Conservation (phyloP, 2,888 invertebrate species). For the Drosophila helvetica region DNA sequence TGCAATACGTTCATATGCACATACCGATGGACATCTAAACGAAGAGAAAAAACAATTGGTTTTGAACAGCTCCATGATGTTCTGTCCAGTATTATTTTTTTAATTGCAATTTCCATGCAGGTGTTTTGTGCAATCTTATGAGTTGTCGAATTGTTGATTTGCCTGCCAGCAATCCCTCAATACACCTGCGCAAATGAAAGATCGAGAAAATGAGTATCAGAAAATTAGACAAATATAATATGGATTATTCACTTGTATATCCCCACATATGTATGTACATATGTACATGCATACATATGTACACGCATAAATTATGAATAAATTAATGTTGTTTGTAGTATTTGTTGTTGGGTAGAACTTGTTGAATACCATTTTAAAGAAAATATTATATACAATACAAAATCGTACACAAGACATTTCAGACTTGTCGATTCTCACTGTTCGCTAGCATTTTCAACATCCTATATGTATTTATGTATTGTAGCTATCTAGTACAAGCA, state of each 20-base stretch:
- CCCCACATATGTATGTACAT: conserved; percentile 2
- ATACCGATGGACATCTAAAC: too few relatives aligned
- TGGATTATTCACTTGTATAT: conserved; percentile 6
- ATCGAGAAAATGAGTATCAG: conserved; percentile 14
- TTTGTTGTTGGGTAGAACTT: conserved; percentile 26
- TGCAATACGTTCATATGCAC: not conserved
- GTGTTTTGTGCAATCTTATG: not conserved
- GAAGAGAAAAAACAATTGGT: not conserved
- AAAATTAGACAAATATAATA: conserved; percentile 21
- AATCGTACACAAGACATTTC: not conserved
- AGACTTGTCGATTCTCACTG: conserved; percentile 1
- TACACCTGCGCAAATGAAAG: not conserved
- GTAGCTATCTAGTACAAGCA: conserved; percentile 6
- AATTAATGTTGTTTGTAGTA: conserved; percentile 3
- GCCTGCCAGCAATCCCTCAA: not conserved
- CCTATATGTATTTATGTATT: conserved; percentile 24
- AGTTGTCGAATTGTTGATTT: not conserved
- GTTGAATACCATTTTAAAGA: conserved; percentile 15
- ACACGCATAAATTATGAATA: not conserved
- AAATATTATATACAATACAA: not conserved
- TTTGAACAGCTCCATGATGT: not conserved
- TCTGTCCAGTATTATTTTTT: not conserved
- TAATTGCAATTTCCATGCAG: not conserved
- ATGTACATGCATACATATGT: conserved; percentile 7
- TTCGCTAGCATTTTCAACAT: conserved; percentile 16